Base-by-base conservation (phyloP, 1,140 invertebrate genomes). In the Propsilocerus akamusi region DNA sequence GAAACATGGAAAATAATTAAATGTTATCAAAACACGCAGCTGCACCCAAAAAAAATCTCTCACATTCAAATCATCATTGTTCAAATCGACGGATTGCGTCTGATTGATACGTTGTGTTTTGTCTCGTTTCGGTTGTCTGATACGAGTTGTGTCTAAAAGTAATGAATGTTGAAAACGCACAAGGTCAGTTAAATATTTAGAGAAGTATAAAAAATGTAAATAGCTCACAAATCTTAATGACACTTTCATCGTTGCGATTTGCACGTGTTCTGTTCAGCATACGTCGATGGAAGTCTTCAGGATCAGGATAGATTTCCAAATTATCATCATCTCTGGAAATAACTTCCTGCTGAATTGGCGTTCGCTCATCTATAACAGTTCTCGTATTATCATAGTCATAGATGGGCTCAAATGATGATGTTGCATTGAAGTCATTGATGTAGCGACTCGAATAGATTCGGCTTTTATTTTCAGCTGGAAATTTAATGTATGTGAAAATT, bases 31-130 rank as follows among this genome's bases (percentile, higher is more conserved):
- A n/a, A n/a, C n/a, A n/a, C n/a, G n/a, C n/a, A n/a, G n/a, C n/a
- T n/a, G n/a, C n/a, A n/a, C n/a, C n/a, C n/a, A n/a, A n/a, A n/a
- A n/a, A n/a, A n/a, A n/a, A n/a, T n/a, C 28, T 20, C 34, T 41
- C 14, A 41, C 34, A 41, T 41, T 41, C 34, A 41, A 41, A 41
- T 41, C 34, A 10, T 41, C 34, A 41, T 41, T 41, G 11, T 41
- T 41, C 5, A 41, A 41, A 41, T 41, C 34, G n/a, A n/a, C n/a
- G n/a, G n/a, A n/a, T 41, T 41, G 34, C 11, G 34, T 41, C 17
- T 41, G 34, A 41, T 41, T 41, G 4, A 17, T 41, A 7, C 34
- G 12, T 20, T 17, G 32, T 6, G 20, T 14, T 20, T 41, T 41
- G 10, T 41, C 34, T 20, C 22, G 17, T 41, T 20, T 41, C 14